Percentiles rank a stretch among this genome's conserved stretches.
Conservation (phyloP, 2,797 vertebrate species). For the Labroides dimidiatus region DNA sequence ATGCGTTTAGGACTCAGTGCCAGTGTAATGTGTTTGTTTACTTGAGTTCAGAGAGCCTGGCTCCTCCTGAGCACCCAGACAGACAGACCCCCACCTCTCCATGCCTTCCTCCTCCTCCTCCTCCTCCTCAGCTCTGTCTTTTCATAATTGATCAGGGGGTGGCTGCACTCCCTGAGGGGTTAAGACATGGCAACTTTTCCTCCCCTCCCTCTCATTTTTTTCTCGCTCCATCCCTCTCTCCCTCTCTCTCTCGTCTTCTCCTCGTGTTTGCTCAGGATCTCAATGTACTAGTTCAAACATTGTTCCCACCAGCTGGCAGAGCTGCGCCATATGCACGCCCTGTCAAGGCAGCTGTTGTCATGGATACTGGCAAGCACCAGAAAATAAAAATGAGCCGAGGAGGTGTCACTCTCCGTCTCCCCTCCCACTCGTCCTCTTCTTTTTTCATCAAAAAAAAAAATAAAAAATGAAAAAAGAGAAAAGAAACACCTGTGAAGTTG, state of each 20-base stretch:
- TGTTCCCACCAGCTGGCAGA: conserved; percentile 99
- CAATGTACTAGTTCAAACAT: conserved; percentile 99
- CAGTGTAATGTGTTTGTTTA: conserved; percentile 97
- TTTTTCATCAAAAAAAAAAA: conserved; percentile 59
- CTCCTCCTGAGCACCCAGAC: conserved; percentile 91
- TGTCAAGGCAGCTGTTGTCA: conserved; percentile 99
- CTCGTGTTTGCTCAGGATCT: conserved; percentile 99
- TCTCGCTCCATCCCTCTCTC: background rate
- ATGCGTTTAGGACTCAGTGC: conserved; percentile 94
- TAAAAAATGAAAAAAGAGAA: no score
- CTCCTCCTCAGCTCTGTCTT: conserved; percentile 86
- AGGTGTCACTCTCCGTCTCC: conserved; percentile 88
- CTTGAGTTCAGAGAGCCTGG: conserved; percentile 93
- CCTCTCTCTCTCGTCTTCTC: conserved; percentile 56
- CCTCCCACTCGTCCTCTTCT: conserved; percentile 58
- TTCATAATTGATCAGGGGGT: conserved; percentile 99
- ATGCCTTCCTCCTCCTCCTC: conserved; percentile 26
- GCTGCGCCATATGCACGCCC: conserved; percentile 98
- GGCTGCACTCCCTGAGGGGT: conserved; percentile 96
- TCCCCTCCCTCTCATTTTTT: conserved; percentile 15
- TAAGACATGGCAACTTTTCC: conserved; percentile 96
- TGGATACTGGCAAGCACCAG: conserved; percentile 98
- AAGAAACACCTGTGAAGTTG: conserved; percentile 79
- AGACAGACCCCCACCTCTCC: conserved; percentile 74
- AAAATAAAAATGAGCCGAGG: conserved; percentile 90